A percentile compares a stretch with the other conserved stretches of the same genome.
Conservation (phyloP, 2,113 vertebrate genomes). For the Macrotis lagotis region DNA sequence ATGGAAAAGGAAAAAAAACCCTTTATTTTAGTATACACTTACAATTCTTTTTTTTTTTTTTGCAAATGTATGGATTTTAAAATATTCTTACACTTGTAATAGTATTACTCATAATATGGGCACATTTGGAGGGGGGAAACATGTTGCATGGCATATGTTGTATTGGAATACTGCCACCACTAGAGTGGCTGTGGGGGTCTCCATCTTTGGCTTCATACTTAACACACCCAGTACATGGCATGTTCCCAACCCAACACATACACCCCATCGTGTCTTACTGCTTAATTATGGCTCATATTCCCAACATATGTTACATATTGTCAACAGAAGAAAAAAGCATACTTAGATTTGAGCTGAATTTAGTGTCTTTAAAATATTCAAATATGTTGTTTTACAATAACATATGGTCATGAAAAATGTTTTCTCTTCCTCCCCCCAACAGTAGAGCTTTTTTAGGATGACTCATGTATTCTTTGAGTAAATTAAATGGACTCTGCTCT, state of each 20-base stretch:
- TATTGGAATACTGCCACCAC: conserved; percentile 52
- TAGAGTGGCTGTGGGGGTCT: conserved; percentile 7
- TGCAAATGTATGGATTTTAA: background rate
- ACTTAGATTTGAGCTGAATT: conserved; percentile 72
- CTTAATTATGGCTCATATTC: conserved; percentile 68
- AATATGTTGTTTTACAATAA: conserved; percentile 68
- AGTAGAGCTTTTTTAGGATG: conserved; percentile 71
- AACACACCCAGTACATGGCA: conserved; percentile 34
- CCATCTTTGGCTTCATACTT: conserved; percentile 54
- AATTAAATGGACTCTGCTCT: conserved; percentile 72
- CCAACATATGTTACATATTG: conserved; percentile 74
- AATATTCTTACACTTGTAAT: background rate
- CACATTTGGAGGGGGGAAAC: conserved; percentile 8
- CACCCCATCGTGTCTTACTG: conserved; percentile 48
- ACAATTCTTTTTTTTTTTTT: no score
- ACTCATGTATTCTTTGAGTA: conserved; percentile 72
- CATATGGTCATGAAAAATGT: conserved; percentile 46
- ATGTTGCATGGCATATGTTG: background rate
- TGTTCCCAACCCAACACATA: conserved; percentile 57
- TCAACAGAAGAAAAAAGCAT: conserved; percentile 67
- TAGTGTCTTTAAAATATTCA: conserved; percentile 71
- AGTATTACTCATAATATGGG: conserved; percentile 38
- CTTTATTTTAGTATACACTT: no score
- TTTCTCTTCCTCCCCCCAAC: conserved; percentile 64
- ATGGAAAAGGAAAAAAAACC: background rate